Base-by-base conservation (phyloP, 2,888 invertebrate species). In the Ectemnius lituratus region DNA sequence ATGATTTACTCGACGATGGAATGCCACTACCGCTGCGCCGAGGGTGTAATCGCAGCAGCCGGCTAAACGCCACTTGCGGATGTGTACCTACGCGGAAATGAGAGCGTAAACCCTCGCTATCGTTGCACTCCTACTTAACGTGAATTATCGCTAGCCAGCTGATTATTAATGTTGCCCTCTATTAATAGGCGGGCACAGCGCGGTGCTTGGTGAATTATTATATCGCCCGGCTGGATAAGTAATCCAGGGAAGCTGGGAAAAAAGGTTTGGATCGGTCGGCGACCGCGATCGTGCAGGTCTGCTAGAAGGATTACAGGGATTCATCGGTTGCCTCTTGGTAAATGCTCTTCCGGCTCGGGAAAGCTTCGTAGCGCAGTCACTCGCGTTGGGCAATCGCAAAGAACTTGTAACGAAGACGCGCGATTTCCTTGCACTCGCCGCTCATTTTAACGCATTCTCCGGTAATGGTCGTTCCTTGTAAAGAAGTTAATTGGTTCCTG, bases 401-500 rank as follows among this genome's bases (percentile, higher is more conserved):
- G 37, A 37, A 37, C 16, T 65, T 76, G 63, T 75, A 72, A 63
- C 76, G 62, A 59, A 47, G 71, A 76, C 76, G 69, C 66, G 62
- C 73, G 73, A 77, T 82, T 82, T 78, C 81, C 79, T 80, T 78
- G 75, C 77, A 75, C 75, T 70, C 73, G 64, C 70, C 70, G 80
- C 76, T 83, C 80, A 83, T 82, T 81, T 84, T 78, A 82, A 81
- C 81, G 79, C 77, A 81, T 81, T 83, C 78, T 73, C 62, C 71
- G 79, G 83, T 89, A 90, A 90, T 90, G 89, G 89, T 87, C 84
- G 87, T 90, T 89, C 82, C 90, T 89, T 90, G 90, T 90, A 84
- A 84, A 87, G 84, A 87, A 88, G 87, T 86, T 90, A 89, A 90
- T 88, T 90, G 89, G 88, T 89, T 88, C 86, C 87, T 85, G 85